phyloP scores from a whole-genome alignment of 2,888 invertebrate genomes.

The Synanthedon andrenaeformis region DNA sequence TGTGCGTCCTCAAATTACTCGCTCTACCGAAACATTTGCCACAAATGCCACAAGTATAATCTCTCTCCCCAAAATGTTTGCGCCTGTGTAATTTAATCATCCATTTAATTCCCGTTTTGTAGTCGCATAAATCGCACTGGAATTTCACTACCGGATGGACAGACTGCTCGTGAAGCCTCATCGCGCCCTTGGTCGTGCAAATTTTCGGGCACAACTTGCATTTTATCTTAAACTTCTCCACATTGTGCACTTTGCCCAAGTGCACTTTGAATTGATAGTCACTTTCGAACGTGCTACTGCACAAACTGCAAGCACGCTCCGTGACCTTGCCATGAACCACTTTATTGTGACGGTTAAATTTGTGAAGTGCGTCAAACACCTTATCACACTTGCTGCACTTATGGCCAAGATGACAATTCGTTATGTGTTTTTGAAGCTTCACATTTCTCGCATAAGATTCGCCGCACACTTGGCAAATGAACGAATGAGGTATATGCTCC shows the following conservation, averaged over 20 bases:
- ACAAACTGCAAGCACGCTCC: constrained; percentile 28
- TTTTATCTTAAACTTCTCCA: constrained; percentile 40
- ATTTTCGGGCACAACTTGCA: constrained; percentile 54
- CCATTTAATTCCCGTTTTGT: constrained; percentile 42
- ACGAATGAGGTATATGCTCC: constrained; percentile 32
- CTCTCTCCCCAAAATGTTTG: constrained; percentile 58
- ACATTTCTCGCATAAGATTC: constrained; percentile 33
- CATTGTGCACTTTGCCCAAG: constrained; percentile 48
- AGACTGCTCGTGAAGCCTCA: constrained; percentile 62
- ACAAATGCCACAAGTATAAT: constrained; percentile 69
- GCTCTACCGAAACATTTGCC: constrained; percentile 63
- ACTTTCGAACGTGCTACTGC: constrained; percentile 29
- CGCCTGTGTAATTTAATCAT: constrained; percentile 50
- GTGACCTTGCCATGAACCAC: constrained; percentile 31
- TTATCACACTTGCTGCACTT: constrained; percentile 48
- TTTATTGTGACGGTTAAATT: constrained; percentile 35
- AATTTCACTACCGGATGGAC: constrained; percentile 45
- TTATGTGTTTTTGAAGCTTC: constrained; percentile 38
- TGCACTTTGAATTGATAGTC: constrained; percentile 45
- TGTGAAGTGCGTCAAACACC: constrained; percentile 38
- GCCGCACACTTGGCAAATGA: constrained; percentile 48
- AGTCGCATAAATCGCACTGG: constrained; percentile 44
- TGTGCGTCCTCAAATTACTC: constrained; percentile 51
- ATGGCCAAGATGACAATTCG: constrained; percentile 28
- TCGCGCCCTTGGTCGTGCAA: constrained; percentile 60